A percentile compares a stretch with the other conserved stretches of the same genome.
These are phyloP conservation scores for Eumeta japonica DNA, from an alignment of 1,140 invertebrate species.

Conservation along the genomic window DNA sequence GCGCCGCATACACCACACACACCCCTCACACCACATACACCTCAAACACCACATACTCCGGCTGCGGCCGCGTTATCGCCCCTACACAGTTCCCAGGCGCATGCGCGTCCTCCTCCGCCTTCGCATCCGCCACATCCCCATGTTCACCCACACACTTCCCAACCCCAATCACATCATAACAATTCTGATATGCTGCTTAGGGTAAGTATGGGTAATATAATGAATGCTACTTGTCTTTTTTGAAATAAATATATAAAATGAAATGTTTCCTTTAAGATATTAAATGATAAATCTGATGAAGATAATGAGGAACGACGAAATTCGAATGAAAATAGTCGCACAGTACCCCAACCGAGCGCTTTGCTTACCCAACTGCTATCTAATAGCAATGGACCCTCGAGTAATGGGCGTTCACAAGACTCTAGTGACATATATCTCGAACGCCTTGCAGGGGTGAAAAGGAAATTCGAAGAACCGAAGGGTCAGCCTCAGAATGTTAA, in stretches of 20 bases:
- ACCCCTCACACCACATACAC: conserved; percentile 47
- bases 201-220: conserved; percentile 18
- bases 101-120: conserved; percentile 15
- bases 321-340: conserved; percentile 38
- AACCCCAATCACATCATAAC: conserved; percentile 19
- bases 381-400: conserved; percentile 51
- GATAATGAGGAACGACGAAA: conserved; percentile 64
- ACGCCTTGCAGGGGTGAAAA: conserved; percentile 54
- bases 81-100: conserved; percentile 35
- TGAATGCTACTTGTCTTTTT: conserved; percentile 1
- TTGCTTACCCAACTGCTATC: conserved; percentile 78
- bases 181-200: conserved; percentile 32
- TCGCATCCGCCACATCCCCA: conserved; percentile 35
- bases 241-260: not conserved
- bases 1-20: conserved; percentile 43
- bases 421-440: conserved; percentile 56
- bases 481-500: conserved; percentile 54
- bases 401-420: conserved; percentile 32
- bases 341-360: conserved; percentile 68
- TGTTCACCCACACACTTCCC: conserved; percentile 18
- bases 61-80: conserved; percentile 56
- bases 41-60: conserved; percentile 55
- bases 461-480: conserved; percentile 60
- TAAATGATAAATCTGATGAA: conserved; percentile 82
- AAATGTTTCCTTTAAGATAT: conserved; percentile 61